These are phyloP conservation scores for Palythoa heliodiscus DNA, from an alignment of 92 coral and sea anemone species.

Conservation along the genomic window DNA sequence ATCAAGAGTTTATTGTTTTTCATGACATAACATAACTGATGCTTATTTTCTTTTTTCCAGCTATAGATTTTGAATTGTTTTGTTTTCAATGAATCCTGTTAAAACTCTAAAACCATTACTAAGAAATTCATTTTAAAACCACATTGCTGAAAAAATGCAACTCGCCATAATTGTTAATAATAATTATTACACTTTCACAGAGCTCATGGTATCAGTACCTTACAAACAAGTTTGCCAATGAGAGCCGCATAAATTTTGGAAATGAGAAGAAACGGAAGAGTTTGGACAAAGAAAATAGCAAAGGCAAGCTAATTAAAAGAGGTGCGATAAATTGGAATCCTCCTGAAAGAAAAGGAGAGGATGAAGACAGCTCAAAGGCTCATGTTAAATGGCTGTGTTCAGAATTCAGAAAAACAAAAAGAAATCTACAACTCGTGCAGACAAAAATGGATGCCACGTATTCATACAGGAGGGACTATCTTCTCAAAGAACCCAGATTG, in stretches of 20 bases:
- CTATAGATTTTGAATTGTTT: no score
- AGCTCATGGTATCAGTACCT: neutral
- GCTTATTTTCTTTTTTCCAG: no score
- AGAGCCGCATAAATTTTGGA: no score
- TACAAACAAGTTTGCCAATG: neutral
- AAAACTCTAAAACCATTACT: no score
- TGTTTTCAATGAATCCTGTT: no score
- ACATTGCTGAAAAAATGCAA: neutral
- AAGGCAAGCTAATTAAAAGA: neutral
- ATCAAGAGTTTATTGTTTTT: no score
- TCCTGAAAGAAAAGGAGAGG: neutral
- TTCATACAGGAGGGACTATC: neutral
- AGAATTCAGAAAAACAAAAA: neutral
- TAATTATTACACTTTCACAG: neutral
- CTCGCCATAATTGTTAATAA: neutral
- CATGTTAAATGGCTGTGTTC: neutral
- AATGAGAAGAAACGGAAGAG: no score
- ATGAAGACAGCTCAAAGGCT: neutral
- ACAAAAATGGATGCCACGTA: slow-evolving; percentile 1
- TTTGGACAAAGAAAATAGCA: neutral
- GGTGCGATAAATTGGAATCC: slow-evolving; percentile 2
- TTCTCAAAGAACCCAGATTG: neutral
- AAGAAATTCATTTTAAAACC: no score
- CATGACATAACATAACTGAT: no score
- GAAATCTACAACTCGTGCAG: neutral